phyloP scores from a whole-genome alignment of 2,888 invertebrate species.

The Eustalomyia histrio region DNA sequence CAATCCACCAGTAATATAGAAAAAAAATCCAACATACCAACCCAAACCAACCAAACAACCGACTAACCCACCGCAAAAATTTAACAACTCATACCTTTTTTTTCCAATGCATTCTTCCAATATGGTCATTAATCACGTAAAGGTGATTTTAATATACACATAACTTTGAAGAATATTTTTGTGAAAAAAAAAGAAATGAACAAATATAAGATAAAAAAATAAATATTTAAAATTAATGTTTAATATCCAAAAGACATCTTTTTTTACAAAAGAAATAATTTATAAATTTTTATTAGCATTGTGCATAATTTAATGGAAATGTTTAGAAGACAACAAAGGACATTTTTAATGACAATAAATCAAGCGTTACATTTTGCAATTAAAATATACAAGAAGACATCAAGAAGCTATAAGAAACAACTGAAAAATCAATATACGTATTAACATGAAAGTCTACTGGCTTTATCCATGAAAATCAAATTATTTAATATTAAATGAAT shows the following conservation, averaged over 20 bases:
- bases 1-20: neutral
- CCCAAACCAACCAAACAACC: neutral
- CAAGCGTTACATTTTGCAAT: too few species aligned
- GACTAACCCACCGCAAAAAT: neutral
- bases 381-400: too few species aligned
- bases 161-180: neutral
- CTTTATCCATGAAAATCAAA: too few species aligned
- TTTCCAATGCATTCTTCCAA: constrained; percentile 71
- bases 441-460: too few species aligned
- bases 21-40: neutral
- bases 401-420: too few species aligned
- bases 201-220: neutral
- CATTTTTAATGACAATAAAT: too few species aligned
- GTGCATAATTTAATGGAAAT: too few species aligned
- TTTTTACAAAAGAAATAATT: too few species aligned
- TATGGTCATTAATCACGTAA: constrained; percentile 75
- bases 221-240: neutral
- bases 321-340: too few species aligned
- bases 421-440: too few species aligned
- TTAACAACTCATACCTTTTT: constrained; percentile 25
- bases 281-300: too few species aligned
- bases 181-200: neutral
- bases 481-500: too few species aligned
- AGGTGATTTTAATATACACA: constrained; percentile 61
- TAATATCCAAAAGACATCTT: neutral